A percentile compares a stretch with the other conserved stretches of the same genome.
Evolutionary conservation across 2,113 vertebrate species (phyloP).

Genomic region (Brienomyrus brachyistius): DNA sequence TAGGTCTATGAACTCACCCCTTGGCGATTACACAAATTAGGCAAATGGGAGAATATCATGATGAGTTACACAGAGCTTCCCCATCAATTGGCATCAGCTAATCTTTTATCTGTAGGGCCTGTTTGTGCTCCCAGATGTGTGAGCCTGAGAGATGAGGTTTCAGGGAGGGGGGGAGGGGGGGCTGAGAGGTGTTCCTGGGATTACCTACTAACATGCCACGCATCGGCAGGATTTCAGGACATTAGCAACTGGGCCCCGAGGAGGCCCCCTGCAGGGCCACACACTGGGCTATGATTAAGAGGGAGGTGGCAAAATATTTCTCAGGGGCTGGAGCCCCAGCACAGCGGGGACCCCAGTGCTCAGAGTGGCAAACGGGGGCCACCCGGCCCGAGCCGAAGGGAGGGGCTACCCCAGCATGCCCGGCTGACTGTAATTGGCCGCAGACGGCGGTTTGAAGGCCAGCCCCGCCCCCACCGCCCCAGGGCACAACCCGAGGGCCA

Average conservation of each 20-base stretch:
- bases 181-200: neutral
- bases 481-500: constrained; percentile 6
- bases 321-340: constrained; percentile 30
- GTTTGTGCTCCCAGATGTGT: neutral
- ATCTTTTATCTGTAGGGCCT: neutral
- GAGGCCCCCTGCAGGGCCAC: constrained; percentile 51
- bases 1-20: neutral
- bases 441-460: constrained; percentile 26
- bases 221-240: constrained; percentile 38
- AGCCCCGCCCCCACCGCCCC: neutral
- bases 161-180: neutral
- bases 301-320: constrained; percentile 59
- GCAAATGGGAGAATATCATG: neutral
- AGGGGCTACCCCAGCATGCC: neutral
- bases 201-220: constrained; percentile 38
- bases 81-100: neutral
- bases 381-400: constrained; percentile 38
- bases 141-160: neutral
- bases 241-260: constrained; percentile 46
- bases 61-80: neutral
- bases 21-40: neutral
- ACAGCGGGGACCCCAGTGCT: constrained; percentile 33
- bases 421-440: constrained; percentile 50
- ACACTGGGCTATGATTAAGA: constrained; percentile 42
- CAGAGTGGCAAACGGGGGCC: constrained; percentile 22